A percentile compares a stretch with the other conserved stretches of the same genome.
Evolutionary conservation across 2,113 vertebrate species (phyloP).

Genomic region (Dolichotis patagonum): DNA sequence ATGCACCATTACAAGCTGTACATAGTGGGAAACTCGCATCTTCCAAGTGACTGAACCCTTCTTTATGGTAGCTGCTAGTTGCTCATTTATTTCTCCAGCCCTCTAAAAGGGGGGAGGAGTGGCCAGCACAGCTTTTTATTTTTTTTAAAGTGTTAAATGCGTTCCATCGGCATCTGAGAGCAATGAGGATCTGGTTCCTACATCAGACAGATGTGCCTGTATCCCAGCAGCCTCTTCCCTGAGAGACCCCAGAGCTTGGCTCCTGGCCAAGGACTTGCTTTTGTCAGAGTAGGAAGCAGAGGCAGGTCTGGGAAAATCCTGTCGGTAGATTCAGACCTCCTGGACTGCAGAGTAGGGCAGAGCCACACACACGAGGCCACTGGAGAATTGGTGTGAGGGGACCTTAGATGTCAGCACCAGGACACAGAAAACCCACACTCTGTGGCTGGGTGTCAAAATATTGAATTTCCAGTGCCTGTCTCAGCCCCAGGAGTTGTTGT

Average conservation of each 20-base stretch:
- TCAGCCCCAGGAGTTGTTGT: background rate
- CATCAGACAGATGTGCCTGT: conserved; percentile 12
- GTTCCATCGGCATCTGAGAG: conserved; percentile 67
- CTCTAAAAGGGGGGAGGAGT: conserved; percentile 40
- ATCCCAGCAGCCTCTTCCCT: conserved; percentile 18
- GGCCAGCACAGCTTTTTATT: conserved; percentile 66
- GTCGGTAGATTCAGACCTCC: background rate
- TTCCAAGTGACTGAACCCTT: conserved; percentile 33
- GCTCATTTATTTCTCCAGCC: conserved; percentile 55
- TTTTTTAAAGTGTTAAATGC: conserved; percentile 71
- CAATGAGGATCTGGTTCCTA: conserved; percentile 76
- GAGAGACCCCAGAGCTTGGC: conserved; percentile 16
- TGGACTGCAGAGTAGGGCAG: background rate
- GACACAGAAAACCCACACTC: background rate
- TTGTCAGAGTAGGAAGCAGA: conserved; percentile 72
- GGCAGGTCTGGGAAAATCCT: conserved; percentile 53
- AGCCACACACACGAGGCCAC: background rate
- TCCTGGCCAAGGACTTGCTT: conserved; percentile 68
- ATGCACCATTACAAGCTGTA: conserved; percentile 1
- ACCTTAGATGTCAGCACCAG: background rate
- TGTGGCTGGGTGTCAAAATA: background rate
- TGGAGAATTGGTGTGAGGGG: background rate
- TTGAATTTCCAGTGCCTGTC: background rate
- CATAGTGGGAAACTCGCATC: conserved; percentile 47
- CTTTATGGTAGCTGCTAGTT: conserved; percentile 54